Evolutionary conservation across 2,113 vertebrate species (phyloP).

Genomic region (Pygoscelis adeliae): DNA sequence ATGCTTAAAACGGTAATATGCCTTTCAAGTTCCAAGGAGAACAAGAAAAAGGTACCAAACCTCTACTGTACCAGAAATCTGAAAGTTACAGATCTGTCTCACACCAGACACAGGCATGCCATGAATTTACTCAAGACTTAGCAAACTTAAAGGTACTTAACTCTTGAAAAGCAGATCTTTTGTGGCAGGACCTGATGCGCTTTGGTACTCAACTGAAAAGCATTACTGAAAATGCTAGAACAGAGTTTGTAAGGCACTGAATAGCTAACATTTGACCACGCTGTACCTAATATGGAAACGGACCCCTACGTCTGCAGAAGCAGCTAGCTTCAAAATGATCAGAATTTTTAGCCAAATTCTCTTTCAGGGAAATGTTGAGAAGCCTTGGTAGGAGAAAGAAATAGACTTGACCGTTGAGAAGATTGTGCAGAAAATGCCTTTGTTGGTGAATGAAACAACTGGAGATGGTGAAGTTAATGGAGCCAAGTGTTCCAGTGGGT

Average conservation of each 20-base stretch:
- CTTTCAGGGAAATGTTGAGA: background rate
- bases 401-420: background rate
- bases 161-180: background rate
- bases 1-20: background rate
- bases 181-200: background rate
- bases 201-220: background rate
- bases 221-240: background rate
- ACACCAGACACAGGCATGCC: background rate
- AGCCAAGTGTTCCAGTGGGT: background rate
- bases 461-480: background rate
- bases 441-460: background rate
- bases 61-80: background rate
- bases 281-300: fast-evolving
- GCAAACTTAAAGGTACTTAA: background rate
- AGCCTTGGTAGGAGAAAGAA: background rate
- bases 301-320: background rate
- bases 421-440: background rate
- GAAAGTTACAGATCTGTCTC: background rate
- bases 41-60: background rate
- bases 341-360: background rate
- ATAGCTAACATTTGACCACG: background rate
- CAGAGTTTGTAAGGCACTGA: background rate
- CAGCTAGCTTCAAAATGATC: background rate
- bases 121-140: background rate
- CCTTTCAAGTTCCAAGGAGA: background rate